A percentile compares a stretch with the other conserved stretches of the same genome.
These are phyloP conservation scores for Scyliorhinus canicula DNA, from an alignment of 2,797 vertebrate species.

Conservation along the genomic window DNA sequence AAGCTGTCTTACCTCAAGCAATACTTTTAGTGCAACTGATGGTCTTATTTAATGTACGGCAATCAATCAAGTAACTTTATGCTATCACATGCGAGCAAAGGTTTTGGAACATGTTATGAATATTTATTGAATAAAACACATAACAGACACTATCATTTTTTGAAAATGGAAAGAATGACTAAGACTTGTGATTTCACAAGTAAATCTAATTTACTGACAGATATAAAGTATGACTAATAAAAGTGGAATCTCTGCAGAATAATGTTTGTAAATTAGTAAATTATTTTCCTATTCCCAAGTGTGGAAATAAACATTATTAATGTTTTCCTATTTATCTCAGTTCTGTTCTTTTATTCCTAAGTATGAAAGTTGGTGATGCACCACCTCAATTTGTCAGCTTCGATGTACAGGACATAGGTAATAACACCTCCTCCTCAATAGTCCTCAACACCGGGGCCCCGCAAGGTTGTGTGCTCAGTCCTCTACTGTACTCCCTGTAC, in stretches of 20 bases:
- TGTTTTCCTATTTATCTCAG: neutral
- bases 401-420: neutral
- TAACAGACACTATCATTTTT: neutral
- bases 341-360: too few relatives aligned
- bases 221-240: neutral
- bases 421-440: too few relatives aligned
- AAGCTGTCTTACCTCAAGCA: neutral
- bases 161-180: neutral
- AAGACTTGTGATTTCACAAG: neutral
- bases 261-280: neutral
- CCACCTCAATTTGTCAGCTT: too few relatives aligned
- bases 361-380: too few relatives aligned
- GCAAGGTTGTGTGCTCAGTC: too few relatives aligned
- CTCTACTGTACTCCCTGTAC: too few relatives aligned
- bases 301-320: neutral
- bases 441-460: too few relatives aligned
- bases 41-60: neutral
- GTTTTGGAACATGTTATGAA: neutral
- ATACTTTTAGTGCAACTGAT: neutral
- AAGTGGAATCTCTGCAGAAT: neutral
- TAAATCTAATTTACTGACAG: constrained; percentile 5
- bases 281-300: neutral
- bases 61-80: neutral
- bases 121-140: neutral
- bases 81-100: neutral